Evolutionary conservation across 1,140 invertebrate species (phyloP), one percentile per base, ranked within the genome.

Genomic region (Eupristina koningsbergeri): DNA sequence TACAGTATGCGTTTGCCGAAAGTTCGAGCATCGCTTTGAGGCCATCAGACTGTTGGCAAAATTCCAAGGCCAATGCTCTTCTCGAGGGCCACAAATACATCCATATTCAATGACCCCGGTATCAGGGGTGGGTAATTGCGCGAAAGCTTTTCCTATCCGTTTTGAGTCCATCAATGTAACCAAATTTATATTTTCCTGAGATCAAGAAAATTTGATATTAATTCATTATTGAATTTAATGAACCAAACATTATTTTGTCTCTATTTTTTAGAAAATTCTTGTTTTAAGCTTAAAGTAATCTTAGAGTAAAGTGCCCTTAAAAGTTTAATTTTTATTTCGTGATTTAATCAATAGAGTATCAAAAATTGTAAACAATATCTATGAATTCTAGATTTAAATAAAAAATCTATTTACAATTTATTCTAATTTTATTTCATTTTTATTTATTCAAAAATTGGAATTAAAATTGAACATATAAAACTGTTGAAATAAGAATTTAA

Each of bases 31-130:
- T 92, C 91, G 92, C 88, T 88, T 88, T 86, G 85, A 58, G 87
- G 88, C 91, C 89, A 92, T 92, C 90, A 92, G 92, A 92, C 91
- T 92, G 92, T 91, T 89, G 90, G 91, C 89, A 86, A 84, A 79
- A 86, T 84, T 90, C 89, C 90, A 91, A 90, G 89, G 89, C 89
- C 89, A 89, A 89, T 91, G 91, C 89, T 91, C 89, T 91, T 88
- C 84, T 50, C 31, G 79, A 58, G 47, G 61, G 71, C 76, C 39
- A 71, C 71, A 73, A 39, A 78, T 80, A 87, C 89, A 89, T 91
- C 89, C 89, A 90, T 91, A 92, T 91, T 91, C 88, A 90, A 86
- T 84, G 84, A 45, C 39, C 84, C 83, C 61, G 86, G 84, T 86
- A 85, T 79, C 76, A 63, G 74, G 79, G 79, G 82, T 67, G 83